Percentiles rank a stretch among this genome's conserved stretches.
Evolutionary conservation across 2,888 invertebrate genomes (phyloP).

Genomic region (Oxyteleia sp.): DNA sequence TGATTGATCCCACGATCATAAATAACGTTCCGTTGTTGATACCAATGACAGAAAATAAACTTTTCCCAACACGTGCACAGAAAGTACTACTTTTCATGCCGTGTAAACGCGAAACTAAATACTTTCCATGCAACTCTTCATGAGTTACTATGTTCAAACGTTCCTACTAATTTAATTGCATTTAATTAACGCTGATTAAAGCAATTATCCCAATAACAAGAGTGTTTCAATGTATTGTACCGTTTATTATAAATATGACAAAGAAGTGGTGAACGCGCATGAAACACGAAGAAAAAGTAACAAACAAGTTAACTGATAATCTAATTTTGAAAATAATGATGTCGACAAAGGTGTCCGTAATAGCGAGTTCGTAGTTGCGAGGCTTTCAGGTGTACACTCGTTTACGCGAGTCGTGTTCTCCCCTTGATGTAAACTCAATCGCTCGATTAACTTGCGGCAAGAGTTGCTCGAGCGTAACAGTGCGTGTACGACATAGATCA

Average conservation of each 20-base stretch:
- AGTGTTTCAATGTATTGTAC: background rate
- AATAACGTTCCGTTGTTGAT: background rate
- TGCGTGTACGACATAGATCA: slow-evolving; percentile 74
- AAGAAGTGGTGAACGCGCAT: background rate
- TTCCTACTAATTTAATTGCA: too few species aligned
- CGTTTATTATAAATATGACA: too few species aligned
- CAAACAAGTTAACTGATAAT: slow-evolving; percentile 40
- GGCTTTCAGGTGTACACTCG: slow-evolving; percentile 63
- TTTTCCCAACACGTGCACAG: too few species aligned
- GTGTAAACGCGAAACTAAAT: too few species aligned
- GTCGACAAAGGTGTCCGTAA: slow-evolving; percentile 68
- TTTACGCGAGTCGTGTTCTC: slow-evolving; percentile 73
- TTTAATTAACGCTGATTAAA: too few species aligned
- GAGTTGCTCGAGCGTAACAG: slow-evolving; percentile 75
- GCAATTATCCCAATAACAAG: too few species aligned
- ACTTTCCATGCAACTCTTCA: too few species aligned
- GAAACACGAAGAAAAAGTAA: slow-evolving; percentile 35
- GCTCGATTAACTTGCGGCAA: slow-evolving; percentile 77
- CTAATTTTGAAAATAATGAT: slow-evolving; percentile 63
- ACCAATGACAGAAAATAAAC: too few species aligned
- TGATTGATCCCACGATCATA: background rate
- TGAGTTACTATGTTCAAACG: too few species aligned
- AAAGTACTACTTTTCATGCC: too few species aligned
- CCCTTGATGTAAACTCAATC: slow-evolving; percentile 75
- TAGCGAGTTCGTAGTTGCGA: slow-evolving; percentile 49